Percentiles rank a stretch among this genome's conserved stretches.
These are phyloP conservation scores for Atractosteus spatula DNA, from an alignment of 2,113 vertebrate genomes.

Conservation along the genomic window DNA sequence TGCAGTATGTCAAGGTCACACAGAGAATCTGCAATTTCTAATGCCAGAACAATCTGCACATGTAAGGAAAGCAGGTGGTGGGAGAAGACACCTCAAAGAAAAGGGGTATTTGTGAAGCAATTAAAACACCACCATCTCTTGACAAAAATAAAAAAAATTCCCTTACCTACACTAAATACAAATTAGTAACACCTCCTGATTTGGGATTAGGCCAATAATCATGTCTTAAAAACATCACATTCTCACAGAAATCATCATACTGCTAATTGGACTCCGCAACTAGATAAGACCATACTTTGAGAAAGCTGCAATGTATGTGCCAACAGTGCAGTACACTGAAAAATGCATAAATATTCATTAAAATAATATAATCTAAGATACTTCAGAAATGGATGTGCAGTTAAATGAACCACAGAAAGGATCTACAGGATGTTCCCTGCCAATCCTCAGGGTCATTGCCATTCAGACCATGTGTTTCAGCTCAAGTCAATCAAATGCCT, in stretches of 20 bases:
- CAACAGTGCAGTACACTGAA: background rate
- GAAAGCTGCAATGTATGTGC: background rate
- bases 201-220: background rate
- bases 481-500: too few relatives aligned
- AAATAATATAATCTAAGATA: too few relatives aligned
- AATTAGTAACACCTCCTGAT: background rate
- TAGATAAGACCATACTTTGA: background rate
- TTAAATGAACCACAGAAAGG: too few relatives aligned
- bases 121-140: background rate
- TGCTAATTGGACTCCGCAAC: background rate
- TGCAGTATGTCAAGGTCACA: too few relatives aligned
- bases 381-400: too few relatives aligned
- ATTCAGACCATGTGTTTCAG: too few relatives aligned
- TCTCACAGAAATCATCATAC: background rate
- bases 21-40: background rate
- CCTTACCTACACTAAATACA: constrained; percentile 1
- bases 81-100: too few relatives aligned
- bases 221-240: background rate
- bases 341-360: too few relatives aligned
- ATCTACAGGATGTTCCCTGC: too few relatives aligned
- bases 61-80: background rate
- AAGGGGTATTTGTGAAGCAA: background rate
- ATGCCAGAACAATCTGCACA: background rate
- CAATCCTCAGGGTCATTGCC: too few relatives aligned
- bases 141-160: background rate